Percentiles rank a stretch among this genome's conserved stretches.
Conservation (phyloP, 1,140 invertebrate genomes). For the Hyposmocoma kahamanoa region DNA sequence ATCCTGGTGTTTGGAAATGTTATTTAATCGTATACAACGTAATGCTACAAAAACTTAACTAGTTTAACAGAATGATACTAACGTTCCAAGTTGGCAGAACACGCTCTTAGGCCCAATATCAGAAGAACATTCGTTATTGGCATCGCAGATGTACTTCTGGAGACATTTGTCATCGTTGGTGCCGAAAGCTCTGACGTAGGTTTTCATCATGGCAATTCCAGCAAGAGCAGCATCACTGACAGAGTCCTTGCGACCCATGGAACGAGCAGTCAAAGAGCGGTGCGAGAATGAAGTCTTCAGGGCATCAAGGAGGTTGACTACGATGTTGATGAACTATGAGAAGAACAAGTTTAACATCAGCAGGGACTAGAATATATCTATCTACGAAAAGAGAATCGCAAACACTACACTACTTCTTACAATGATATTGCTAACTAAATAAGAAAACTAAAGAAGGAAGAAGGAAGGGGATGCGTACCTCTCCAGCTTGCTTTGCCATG, state of each 20-base stretch:
- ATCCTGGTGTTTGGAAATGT: too few relatives aligned
- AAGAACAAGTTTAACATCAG: too few relatives aligned
- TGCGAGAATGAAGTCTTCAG: conserved; percentile 93
- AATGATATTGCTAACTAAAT: too few relatives aligned
- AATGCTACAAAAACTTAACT: too few relatives aligned
- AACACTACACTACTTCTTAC: too few relatives aligned
- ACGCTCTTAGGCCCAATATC: conserved; percentile 89
- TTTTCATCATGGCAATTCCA: conserved; percentile 89
- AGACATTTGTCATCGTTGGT: conserved; percentile 87
- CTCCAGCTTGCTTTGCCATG: conserved; percentile 94
- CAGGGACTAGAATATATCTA: neutral
- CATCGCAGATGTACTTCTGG: conserved; percentile 89
- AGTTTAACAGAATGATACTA: too few relatives aligned
- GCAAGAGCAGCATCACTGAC: conserved; percentile 90
- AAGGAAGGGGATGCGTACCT: conserved; percentile 81
- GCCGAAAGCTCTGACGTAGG: conserved; percentile 88
- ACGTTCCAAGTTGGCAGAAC: conserved; percentile 95
- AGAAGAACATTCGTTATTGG: conserved; percentile 88
- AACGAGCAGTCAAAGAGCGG: conserved; percentile 86
- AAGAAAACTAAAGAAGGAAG: too few relatives aligned
- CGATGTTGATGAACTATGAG: conserved; percentile 93
- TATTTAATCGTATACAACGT: too few relatives aligned
- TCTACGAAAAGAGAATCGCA: neutral
- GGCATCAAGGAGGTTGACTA: conserved; percentile 90
- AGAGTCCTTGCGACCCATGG: conserved; percentile 87